These are phyloP conservation scores for Lanistes nyassanus DNA, from an alignment of 1,140 invertebrate species.

Conservation along the genomic window DNA sequence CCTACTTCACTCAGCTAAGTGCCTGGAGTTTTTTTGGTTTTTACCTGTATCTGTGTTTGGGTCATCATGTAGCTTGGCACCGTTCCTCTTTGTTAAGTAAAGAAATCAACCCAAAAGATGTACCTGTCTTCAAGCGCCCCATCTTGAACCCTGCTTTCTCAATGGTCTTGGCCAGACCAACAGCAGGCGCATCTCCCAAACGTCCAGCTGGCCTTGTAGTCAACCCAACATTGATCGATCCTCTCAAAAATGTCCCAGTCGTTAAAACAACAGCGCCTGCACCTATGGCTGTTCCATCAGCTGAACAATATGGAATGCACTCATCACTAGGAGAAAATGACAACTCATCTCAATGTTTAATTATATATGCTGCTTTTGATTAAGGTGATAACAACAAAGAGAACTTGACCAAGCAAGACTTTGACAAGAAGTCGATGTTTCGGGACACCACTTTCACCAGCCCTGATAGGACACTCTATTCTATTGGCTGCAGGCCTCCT, in stretches of 20 bases:
- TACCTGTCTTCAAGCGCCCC: slow-evolving; percentile 89
- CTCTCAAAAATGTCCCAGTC: slow-evolving; percentile 93
- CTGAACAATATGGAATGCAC: slow-evolving; percentile 31
- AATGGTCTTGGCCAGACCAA: slow-evolving; percentile 85
- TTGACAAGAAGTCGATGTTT: too few relatives aligned
- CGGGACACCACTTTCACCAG: too few relatives aligned
- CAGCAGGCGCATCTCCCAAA: slow-evolving; percentile 83
- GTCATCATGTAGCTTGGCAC: too few relatives aligned
- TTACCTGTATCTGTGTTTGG: background rate
- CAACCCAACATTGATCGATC: slow-evolving; percentile 88
- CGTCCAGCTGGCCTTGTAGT: slow-evolving; percentile 84
- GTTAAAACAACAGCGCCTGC: slow-evolving; percentile 84
- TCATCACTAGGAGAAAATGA: background rate
- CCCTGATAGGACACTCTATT: too few relatives aligned
- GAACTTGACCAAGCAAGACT: too few relatives aligned
- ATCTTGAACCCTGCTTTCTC: slow-evolving; percentile 79
- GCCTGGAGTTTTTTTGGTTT: background rate
- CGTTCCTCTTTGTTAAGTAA: too few relatives aligned
- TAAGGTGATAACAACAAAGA: too few relatives aligned
- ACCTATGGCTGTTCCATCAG: slow-evolving; percentile 68
- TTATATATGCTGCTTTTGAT: too few relatives aligned
- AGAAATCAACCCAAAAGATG: too few relatives aligned
- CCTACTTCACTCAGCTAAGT: too few relatives aligned
- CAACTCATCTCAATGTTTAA: too few relatives aligned
- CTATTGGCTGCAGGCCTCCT: too few relatives aligned